Evolutionary conservation across 2,113 vertebrate genomes (phyloP).

Genomic region (Melanostigma gelatinosum): DNA sequence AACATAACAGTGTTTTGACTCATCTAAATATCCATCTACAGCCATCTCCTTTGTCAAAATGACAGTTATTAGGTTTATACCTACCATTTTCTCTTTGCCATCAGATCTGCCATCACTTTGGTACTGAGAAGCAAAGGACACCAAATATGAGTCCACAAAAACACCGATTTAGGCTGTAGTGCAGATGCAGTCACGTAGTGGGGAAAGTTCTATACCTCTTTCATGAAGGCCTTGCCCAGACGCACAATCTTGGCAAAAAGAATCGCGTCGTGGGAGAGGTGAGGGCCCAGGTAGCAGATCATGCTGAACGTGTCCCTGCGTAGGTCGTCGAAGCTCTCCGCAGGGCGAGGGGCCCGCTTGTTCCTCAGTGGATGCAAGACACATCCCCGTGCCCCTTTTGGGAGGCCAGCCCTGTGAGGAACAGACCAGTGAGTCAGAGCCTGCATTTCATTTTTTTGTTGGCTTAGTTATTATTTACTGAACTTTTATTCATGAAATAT

Average conservation of each 20-base stretch:
- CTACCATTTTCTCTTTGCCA: constrained; percentile 75
- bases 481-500: not conserved
- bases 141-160: constrained; percentile 12
- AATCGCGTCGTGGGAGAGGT: constrained; percentile 95
- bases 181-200: not conserved
- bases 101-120: constrained; percentile 70
- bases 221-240: constrained; percentile 98
- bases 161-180: not conserved
- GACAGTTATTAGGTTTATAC: not conserved
- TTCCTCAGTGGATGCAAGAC: constrained; percentile 85
- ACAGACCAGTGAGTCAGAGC: constrained; percentile 15
- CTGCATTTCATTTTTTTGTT: not conserved
- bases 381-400: constrained; percentile 94
- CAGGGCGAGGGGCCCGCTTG: constrained; percentile 89
- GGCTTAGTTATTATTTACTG: not conserved
- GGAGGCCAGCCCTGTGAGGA: constrained; percentile 89
- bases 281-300: constrained; percentile 96
- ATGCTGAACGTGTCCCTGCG: constrained; percentile 93
- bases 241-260: constrained; percentile 96
- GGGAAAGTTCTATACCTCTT: constrained; percentile 86
- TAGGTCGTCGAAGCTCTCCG: constrained; percentile 92
- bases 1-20: not conserved
- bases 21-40: not conserved
- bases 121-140: constrained; percentile 70
- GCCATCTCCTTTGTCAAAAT: not conserved